Conservation (phyloP, 2,888 invertebrate genomes). For the Dicranocentrus wangi region DNA sequence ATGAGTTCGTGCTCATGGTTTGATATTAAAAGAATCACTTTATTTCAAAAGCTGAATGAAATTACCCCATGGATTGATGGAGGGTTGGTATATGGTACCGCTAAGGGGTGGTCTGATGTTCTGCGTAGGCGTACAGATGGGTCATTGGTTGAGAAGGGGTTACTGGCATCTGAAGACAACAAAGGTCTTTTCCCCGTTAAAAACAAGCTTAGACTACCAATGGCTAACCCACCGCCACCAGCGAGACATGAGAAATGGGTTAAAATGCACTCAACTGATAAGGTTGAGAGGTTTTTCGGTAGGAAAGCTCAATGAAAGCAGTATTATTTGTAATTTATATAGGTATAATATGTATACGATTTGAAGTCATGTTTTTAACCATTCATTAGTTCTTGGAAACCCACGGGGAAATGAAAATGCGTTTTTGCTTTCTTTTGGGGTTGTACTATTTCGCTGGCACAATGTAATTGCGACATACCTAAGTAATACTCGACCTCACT, state of each 20-base stretch:
- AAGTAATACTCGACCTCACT: slow-evolving; percentile 74
- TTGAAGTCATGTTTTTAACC: no score
- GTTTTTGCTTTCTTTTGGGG: slow-evolving; percentile 77
- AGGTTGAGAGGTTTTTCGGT: slow-evolving; percentile 78
- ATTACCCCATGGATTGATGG: slow-evolving; percentile 80
- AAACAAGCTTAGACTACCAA: slow-evolving; percentile 77
- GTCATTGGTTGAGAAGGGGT: slow-evolving; percentile 76
- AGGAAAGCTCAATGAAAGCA: no score
- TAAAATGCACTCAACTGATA: slow-evolving; percentile 75
- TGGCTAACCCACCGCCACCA: slow-evolving; percentile 79
- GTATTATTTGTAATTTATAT: no score
- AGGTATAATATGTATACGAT: no score
- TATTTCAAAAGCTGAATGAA: slow-evolving; percentile 79
- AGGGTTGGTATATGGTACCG: slow-evolving; percentile 79
- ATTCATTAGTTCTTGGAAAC: slow-evolving; percentile 78
- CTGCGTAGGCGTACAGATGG: slow-evolving; percentile 77
- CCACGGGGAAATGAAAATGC: slow-evolving; percentile 78
- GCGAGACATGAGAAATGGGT: slow-evolving; percentile 75
- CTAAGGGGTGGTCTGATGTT: slow-evolving; percentile 79
- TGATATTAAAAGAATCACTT: no score
- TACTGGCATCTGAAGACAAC: slow-evolving; percentile 75
- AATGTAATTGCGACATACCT: slow-evolving; percentile 76
- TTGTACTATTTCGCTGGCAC: slow-evolving; percentile 79
- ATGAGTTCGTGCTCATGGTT: no score
- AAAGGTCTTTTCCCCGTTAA: slow-evolving; percentile 77